These are phyloP conservation scores for Rallus limicola DNA, from an alignment of 2,113 vertebrate species.

Conservation along the genomic window DNA sequence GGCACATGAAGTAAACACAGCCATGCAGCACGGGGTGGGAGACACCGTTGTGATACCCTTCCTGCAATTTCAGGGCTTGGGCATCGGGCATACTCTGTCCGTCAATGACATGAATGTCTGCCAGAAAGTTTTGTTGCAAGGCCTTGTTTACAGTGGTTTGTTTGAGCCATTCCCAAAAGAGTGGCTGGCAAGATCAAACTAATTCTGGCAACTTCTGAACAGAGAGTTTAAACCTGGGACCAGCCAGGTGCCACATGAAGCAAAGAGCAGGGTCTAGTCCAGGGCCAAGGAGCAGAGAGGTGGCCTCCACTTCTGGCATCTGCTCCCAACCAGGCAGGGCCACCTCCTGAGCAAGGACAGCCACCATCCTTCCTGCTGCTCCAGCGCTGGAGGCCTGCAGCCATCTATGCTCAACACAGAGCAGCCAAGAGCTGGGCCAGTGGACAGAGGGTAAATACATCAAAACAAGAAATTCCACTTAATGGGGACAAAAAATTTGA, in stretches of 20 bases:
- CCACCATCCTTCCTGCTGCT: not conserved
- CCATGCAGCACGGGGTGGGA: rapidly evolving
- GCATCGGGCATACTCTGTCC: not conserved
- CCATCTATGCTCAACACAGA: not conserved
- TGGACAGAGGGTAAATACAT: rapidly evolving
- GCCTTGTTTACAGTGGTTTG: not conserved
- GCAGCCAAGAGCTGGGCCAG: not conserved
- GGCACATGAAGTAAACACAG: not conserved
- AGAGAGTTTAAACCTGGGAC: not conserved
- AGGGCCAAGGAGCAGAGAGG: not conserved
- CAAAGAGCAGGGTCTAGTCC: not conserved
- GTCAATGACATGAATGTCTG: rapidly evolving
- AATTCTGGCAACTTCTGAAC: not conserved
- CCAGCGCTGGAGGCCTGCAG: not conserved
- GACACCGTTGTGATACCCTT: not conserved
- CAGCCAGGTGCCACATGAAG: rapidly evolving
- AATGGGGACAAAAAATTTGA: not conserved
- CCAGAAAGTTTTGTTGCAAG: not conserved
- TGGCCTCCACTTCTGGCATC: not conserved
- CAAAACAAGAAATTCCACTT: not conserved
- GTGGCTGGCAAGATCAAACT: not conserved
- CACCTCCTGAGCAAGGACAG: not conserved
- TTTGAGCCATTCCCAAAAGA: not conserved
- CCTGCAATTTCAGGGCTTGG: rapidly evolving
- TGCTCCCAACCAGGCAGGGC: not conserved